phyloP scores from a whole-genome alignment of 2,888 invertebrate genomes.

The Orthosia cruda region DNA sequence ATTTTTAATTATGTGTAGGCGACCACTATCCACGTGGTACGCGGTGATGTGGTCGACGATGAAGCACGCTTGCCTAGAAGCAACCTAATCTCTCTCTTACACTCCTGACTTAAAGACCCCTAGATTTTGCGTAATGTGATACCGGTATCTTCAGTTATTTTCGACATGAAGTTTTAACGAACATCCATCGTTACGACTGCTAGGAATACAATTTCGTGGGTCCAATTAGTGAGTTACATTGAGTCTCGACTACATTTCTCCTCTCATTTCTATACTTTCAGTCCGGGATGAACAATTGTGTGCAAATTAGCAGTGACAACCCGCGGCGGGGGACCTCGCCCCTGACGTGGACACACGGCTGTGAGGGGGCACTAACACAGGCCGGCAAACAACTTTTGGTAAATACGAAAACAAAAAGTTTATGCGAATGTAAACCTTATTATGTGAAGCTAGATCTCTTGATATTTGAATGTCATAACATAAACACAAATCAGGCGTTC shows the following conservation, averaged over 20 bases:
- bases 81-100: too few relatives aligned
- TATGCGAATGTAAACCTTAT: background rate
- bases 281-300: slow-evolving; percentile 88
- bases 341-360: slow-evolving; percentile 75
- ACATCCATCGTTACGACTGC: slow-evolving; percentile 76
- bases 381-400: slow-evolving; percentile 9
- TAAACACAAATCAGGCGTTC: background rate
- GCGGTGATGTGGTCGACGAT: too few relatives aligned
- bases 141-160: background rate
- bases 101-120: too few relatives aligned
- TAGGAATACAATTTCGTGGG: slow-evolving; percentile 80
- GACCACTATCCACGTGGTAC: too few relatives aligned
- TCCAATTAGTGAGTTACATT: slow-evolving; percentile 86
- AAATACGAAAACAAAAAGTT: slow-evolving; percentile 27
- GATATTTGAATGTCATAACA: background rate
- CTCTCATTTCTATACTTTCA: slow-evolving; percentile 88
- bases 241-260: slow-evolving; percentile 83
- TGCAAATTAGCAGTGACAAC: slow-evolving; percentile 90
- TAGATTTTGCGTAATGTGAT: too few relatives aligned
- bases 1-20: too few relatives aligned
- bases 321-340: slow-evolving; percentile 80
- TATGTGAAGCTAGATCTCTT: background rate
- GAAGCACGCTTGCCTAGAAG: too few relatives aligned
- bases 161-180: slow-evolving; percentile 81
- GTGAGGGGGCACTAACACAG: slow-evolving; percentile 22